phyloP scores from a whole-genome alignment of 2,113 vertebrate species.

The Cavia aperea region DNA sequence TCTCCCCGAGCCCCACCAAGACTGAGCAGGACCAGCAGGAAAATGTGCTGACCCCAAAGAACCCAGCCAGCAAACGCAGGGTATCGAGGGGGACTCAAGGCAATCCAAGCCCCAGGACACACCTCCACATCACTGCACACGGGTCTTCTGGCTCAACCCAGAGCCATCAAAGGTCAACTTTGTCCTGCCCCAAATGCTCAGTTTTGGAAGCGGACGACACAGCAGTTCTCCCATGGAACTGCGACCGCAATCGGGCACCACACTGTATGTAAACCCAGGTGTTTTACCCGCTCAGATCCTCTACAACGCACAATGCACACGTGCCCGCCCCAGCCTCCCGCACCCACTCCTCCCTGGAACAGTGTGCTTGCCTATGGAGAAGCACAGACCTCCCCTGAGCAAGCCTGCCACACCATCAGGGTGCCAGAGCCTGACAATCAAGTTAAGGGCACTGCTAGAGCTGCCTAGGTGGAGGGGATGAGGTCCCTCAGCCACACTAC shows the following conservation, averaged over 20 bases:
- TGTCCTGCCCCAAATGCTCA: constrained; percentile 18
- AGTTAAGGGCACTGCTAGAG: neutral
- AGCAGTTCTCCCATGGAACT: neutral
- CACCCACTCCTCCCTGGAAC: neutral
- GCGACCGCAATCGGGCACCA: neutral
- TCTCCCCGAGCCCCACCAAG: constrained; percentile 4
- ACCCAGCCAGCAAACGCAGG: neutral
- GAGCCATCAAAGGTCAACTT: neutral
- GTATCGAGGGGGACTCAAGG: neutral
- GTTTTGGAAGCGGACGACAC: neutral
- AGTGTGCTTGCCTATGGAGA: neutral
- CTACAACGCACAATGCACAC: neutral
- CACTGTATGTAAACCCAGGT: neutral
- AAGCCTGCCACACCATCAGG: neutral
- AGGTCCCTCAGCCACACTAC: neutral
- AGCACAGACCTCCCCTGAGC: neutral
- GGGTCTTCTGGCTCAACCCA: neutral
- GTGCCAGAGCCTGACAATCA: neutral
- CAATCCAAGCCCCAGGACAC: neutral
- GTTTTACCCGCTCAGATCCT: neutral
- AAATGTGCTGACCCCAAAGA: neutral
- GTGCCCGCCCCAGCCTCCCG: neutral
- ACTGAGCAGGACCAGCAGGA: neutral
- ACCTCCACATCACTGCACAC: neutral
- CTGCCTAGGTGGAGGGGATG: neutral